Evolutionary conservation across 2,888 invertebrate genomes (phyloP).

Genomic region (Philonicus albiceps): DNA sequence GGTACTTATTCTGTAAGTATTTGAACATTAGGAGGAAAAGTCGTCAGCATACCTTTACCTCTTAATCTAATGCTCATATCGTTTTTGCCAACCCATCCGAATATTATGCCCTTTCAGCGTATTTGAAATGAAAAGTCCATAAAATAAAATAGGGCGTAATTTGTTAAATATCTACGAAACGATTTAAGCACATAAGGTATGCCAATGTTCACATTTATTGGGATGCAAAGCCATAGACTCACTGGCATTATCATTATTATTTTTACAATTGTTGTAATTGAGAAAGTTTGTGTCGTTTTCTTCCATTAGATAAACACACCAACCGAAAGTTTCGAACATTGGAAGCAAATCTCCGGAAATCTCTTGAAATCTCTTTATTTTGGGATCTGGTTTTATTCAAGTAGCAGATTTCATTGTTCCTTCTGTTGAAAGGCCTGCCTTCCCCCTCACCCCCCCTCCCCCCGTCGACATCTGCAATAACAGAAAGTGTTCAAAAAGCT

Average conservation of each 20-base stretch:
- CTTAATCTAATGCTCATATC: not conserved
- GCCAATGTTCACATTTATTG: not conserved
- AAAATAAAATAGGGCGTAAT: not conserved
- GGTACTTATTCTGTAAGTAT: not conserved
- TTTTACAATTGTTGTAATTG: not conserved
- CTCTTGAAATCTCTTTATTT: not conserved
- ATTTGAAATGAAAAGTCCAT: not conserved
- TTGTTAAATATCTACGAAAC: not conserved
- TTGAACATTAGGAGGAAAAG: not conserved
- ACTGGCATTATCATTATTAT: not conserved
- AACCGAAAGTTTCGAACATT: not conserved
- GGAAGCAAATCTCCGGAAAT: not conserved
- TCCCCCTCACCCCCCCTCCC: no score
- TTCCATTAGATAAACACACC: not conserved
- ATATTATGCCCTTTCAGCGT: not conserved
- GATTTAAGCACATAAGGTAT: not conserved
- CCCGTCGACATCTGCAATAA: no score
- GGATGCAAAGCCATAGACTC: not conserved
- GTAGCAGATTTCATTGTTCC: not conserved
- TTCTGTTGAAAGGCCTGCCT: not conserved
- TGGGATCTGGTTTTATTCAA: not conserved
- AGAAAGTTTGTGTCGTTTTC: not conserved
- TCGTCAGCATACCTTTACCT: not conserved
- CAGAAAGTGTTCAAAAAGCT: constrained; percentile 18
- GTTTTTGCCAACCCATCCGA: not conserved